Evolutionary conservation across 35 echinoderm and acorn worm genomes (phyloP), one percentile per base, ranked within the genome.

Genomic region (Ophioderma brevispina): DNA sequence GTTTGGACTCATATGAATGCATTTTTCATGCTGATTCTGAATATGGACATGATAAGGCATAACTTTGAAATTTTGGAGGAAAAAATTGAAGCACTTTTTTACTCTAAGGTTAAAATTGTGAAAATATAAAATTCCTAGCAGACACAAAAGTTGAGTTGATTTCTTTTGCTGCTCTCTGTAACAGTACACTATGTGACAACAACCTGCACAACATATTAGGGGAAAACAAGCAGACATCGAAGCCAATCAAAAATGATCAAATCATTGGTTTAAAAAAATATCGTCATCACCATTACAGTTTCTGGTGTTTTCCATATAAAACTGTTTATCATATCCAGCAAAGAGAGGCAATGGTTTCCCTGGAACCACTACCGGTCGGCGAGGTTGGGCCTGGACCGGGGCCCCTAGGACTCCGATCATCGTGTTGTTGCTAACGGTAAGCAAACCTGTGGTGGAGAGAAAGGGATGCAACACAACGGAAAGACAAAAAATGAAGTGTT

Each of bases 91-190:
- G n/a, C n/a, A 46, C 41, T 17, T 46, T 4, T 46, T 46, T 4
- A 17, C 5, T 4, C 41, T 46, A 17, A 4, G 4, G 41, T 46
- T 17, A 4, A 46, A 8, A 46, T 4, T 46, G 41, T n/a, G n/a
- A n/a, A n/a, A n/a, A n/a, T n/a, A n/a, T n/a, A n/a, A n/a, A n/a
- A n/a, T n/a, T n/a, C n/a, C n/a, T n/a, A n/a, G n/a, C n/a, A n/a
- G n/a, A n/a, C n/a, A n/a, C n/a, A n/a, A n/a, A 46, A 46, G 41
- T 46, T 46, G 17, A 46, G 41, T 46, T 70, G 59, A 25, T 25
- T 15, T 70, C 59, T 70, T 70, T 70, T 70, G 59, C n/a, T 70
- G 59, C 59, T 70, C 59, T 70, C 59, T 70, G 59, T 70, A 70
- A 70, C n/a, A 13, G 28, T 70, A 70, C 23, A 25, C 59, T 70